phyloP scores from a whole-genome alignment of 30 jellyfish, hydroid and myxozoan species.

The Aurelia aurita complex sp. Pacific region DNA sequence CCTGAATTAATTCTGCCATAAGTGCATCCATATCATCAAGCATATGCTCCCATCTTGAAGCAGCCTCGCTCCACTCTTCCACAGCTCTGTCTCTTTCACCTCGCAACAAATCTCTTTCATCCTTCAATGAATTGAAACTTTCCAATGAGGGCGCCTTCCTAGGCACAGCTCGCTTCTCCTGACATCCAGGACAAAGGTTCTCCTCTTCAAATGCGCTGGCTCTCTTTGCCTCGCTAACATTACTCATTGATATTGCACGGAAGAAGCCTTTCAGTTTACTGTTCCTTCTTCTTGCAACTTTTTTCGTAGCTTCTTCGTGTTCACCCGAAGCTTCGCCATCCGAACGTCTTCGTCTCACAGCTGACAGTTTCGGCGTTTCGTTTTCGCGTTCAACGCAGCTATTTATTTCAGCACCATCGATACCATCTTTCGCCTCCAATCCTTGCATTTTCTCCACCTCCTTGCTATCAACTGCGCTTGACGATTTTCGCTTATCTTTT shows the following conservation, averaged over 20 bases:
- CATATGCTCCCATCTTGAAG: conserved; percentile 83
- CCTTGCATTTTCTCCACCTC: background rate
- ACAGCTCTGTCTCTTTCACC: conserved; percentile 80
- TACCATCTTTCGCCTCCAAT: background rate
- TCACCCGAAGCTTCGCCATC: conserved; percentile 1
- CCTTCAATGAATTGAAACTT: conserved; percentile 23
- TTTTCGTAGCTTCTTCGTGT: background rate
- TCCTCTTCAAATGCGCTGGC: conserved; percentile 5
- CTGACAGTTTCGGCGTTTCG: conserved; percentile 23
- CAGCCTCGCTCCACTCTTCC: conserved; percentile 89
- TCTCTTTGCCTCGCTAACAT: conserved; percentile 14
- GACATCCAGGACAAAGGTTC: conserved; percentile 13
- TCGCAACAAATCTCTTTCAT: conserved; percentile 39
- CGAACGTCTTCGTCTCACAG: conserved; percentile 3
- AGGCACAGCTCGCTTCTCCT: background rate
- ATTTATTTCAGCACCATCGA: background rate
- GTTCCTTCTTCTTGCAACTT: background rate
- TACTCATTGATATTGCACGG: conserved; percentile 44
- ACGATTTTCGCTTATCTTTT: conserved; percentile 25
- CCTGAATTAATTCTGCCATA: conserved; percentile 64
- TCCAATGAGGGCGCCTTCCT: conserved; percentile 34
- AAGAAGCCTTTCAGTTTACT: conserved; percentile 23
- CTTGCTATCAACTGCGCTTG: conserved; percentile 26
- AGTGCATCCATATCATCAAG: conserved; percentile 83
- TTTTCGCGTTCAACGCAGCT: background rate